Percentiles rank a stretch among this genome's conserved stretches.
Evolutionary conservation across 2,888 invertebrate genomes (phyloP).

Genomic region (Gerris lacustris): DNA sequence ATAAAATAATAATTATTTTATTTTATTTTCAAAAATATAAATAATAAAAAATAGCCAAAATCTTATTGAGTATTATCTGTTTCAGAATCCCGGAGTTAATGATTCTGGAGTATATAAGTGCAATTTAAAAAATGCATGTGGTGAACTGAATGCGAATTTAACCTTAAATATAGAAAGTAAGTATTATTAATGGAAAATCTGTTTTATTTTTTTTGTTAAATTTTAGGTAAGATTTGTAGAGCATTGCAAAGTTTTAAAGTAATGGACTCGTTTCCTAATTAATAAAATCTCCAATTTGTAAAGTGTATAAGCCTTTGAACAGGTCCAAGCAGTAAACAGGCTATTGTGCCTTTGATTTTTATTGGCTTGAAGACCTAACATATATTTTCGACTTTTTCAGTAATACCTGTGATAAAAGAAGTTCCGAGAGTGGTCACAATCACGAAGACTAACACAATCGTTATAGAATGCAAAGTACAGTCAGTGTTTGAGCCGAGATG

Average conservation of each 20-base stretch:
- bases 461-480: conserved; percentile 86
- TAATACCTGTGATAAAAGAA: conserved; percentile 86
- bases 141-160: conserved; percentile 92
- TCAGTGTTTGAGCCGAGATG: conserved; percentile 87
- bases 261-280: background rate
- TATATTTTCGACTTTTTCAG: conserved; percentile 39
- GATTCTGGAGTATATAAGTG: conserved; percentile 98
- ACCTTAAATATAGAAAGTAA: conserved; percentile 96
- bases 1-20: too few species aligned
- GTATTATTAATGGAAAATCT: conserved; percentile 33
- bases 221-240: background rate
- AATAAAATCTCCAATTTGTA: too few species aligned
- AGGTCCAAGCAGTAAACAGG: too few species aligned
- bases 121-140: conserved; percentile 88
- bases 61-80: conserved; percentile 15
- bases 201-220: background rate
- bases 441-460: conserved; percentile 80
- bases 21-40: too few species aligned
- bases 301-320: too few species aligned
- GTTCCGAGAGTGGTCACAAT: conserved; percentile 84
- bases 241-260: background rate
- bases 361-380: too few species aligned
- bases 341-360: too few species aligned
- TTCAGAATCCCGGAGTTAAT: conserved; percentile 75
- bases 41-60: too few species aligned